Conservation (phyloP, 2,888 invertebrate genomes). For the Tachina lurida region DNA sequence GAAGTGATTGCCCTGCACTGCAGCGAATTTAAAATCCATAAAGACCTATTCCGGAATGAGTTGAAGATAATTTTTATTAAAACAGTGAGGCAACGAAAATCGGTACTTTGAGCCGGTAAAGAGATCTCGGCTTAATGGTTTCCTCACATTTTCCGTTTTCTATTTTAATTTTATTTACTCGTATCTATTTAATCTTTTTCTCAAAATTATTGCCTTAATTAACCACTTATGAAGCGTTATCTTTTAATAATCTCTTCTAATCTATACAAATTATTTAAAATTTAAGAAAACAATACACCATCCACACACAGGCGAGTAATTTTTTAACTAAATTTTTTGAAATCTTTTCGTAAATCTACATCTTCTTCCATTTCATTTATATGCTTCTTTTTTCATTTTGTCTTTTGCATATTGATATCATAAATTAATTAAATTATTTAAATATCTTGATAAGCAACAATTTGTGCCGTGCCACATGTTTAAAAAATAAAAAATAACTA, state of each 20-base stretch:
- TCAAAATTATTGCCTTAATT: constrained; percentile 18
- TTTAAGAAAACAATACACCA: neutral
- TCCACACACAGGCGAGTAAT: neutral
- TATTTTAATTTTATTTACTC: too few species aligned
- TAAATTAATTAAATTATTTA: constrained; percentile 61
- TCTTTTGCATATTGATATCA: constrained; percentile 51
- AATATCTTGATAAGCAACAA: constrained; percentile 36
- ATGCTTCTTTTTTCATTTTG: neutral
- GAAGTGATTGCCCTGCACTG: too few species aligned
- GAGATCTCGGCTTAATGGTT: too few species aligned
- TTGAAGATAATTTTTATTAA: too few species aligned
- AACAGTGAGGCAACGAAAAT: too few species aligned
- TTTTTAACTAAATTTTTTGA: constrained; percentile 9
- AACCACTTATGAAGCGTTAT: neutral
- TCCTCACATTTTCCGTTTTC: too few species aligned
- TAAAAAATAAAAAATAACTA: neutral
- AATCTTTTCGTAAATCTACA: constrained; percentile 46
- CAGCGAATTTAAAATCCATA: too few species aligned
- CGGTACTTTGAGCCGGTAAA: too few species aligned
- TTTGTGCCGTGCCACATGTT: constrained; percentile 50
- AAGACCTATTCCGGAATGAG: too few species aligned
- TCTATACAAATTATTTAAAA: constrained; percentile 26
- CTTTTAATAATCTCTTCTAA: neutral
- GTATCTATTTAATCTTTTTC: too few species aligned
- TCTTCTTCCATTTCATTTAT: constrained; percentile 32